Evolutionary conservation across 2,797 vertebrate genomes (phyloP).

Genomic region (Cuculus canorus): DNA sequence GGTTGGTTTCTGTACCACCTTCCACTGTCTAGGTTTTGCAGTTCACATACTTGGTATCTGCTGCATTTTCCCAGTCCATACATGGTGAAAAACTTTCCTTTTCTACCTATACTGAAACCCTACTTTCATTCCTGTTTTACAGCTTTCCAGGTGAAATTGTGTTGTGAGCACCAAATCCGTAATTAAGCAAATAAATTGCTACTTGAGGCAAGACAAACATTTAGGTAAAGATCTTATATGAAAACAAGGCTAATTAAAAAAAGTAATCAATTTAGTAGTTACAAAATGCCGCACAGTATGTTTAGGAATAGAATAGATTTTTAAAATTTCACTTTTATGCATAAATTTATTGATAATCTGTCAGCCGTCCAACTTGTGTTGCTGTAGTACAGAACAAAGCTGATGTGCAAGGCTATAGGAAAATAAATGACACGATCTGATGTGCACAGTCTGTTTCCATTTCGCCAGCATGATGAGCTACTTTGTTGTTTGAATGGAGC

Average conservation of each 20-base stretch:
- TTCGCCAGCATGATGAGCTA: not conserved
- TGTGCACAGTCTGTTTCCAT: not conserved
- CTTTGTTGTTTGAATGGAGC: conserved; percentile 8
- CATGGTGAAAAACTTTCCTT: not conserved
- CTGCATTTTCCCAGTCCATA: not conserved
- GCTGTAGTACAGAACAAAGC: not conserved
- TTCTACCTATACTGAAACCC: not conserved
- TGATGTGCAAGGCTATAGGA: not conserved
- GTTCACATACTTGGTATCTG: rapidly evolving
- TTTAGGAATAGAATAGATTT: not conserved
- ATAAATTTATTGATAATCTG: not conserved
- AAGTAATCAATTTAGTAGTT: not conserved
- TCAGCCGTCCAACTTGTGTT: not conserved
- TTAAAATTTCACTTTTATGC: not conserved
- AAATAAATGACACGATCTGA: not conserved
- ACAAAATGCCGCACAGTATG: not conserved
- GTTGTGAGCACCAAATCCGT: not conserved
- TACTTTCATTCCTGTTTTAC: not conserved
- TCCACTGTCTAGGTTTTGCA: not conserved
- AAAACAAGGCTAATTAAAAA: not conserved
- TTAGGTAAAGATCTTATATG: not conserved
- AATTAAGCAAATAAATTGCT: not conserved
- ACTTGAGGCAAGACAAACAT: not conserved
- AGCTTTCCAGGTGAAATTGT: not conserved
- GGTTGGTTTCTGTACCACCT: not conserved